A percentile compares a stretch with the other conserved stretches of the same genome.
Evolutionary conservation across 2,888 invertebrate genomes (phyloP).

Genomic region (Panopea generosa): DNA sequence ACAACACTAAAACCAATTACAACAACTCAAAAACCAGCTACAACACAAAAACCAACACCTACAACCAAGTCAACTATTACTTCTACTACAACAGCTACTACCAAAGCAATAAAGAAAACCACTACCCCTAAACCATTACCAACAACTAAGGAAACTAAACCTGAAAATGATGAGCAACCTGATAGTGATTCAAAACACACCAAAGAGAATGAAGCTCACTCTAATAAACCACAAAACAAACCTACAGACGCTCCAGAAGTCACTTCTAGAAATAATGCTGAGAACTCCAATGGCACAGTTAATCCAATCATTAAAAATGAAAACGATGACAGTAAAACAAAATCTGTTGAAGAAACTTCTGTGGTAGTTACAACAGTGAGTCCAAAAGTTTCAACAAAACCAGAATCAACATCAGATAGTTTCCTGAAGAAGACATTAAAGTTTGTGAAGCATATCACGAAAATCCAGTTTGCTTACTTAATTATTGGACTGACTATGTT

Average conservation of each 20-base stretch:
- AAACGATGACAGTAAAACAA: too few relatives aligned
- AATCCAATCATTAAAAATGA: too few relatives aligned
- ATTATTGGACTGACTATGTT: conserved; percentile 83
- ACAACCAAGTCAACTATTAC: conserved; percentile 44
- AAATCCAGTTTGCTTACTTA: conserved; percentile 84
- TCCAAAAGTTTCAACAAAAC: conserved; percentile 59
- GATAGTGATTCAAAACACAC: too few relatives aligned
- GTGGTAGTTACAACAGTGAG: conserved; percentile 13
- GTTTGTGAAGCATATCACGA: conserved; percentile 75
- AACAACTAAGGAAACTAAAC: conserved; percentile 17
- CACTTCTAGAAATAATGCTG: too few relatives aligned
- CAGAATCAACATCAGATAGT: conserved; percentile 56
- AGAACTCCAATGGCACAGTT: too few relatives aligned
- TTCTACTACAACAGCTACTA: conserved; percentile 37
- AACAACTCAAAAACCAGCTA: conserved; percentile 35
- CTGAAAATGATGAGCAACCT: too few relatives aligned
- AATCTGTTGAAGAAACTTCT: neutral
- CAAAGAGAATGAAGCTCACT: too few relatives aligned
- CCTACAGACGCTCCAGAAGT: too few relatives aligned
- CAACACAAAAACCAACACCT: conserved; percentile 42
- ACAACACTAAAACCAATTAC: conserved; percentile 43
- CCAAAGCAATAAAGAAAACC: conserved; percentile 40
- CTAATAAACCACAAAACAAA: too few relatives aligned
- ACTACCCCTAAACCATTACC: conserved; percentile 47
- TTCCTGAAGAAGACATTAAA: conserved; percentile 64